These are phyloP conservation scores for Eupithecia subfuscata DNA, from an alignment of 2,888 invertebrate species.

Conservation along the genomic window DNA sequence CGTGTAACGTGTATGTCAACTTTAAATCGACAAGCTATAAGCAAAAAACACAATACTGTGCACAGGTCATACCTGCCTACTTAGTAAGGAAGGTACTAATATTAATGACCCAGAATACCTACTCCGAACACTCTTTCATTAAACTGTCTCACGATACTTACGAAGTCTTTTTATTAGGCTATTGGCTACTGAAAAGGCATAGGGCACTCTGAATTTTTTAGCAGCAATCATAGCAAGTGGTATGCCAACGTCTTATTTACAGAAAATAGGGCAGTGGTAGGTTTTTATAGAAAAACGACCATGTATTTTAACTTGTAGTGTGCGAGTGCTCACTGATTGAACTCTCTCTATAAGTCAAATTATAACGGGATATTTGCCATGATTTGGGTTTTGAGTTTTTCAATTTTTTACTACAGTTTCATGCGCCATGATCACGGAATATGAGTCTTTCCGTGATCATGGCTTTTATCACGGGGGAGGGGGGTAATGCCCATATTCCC, in stretches of 20 bases:
- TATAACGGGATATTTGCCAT: too few species aligned
- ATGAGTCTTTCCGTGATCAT: too few species aligned
- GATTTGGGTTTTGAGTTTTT: too few species aligned
- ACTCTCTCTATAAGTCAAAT: too few species aligned
- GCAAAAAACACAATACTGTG: too few species aligned
- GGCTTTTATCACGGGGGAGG: too few species aligned
- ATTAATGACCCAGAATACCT: background rate
- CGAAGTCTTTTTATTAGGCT: background rate
- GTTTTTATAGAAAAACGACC: background rate
- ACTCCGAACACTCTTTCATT: background rate
- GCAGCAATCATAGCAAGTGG: constrained; percentile 8
- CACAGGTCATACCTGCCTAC: too few species aligned
- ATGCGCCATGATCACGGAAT: too few species aligned
- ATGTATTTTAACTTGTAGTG: background rate
- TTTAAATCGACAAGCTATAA: too few species aligned
- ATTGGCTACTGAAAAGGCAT: constrained; percentile 7
- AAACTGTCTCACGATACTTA: background rate
- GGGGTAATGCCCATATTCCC: too few species aligned
- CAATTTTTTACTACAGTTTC: too few species aligned
- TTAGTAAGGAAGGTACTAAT: background rate
- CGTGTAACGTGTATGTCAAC: too few species aligned
- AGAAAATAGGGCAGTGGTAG: constrained; percentile 1
- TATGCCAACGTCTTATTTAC: constrained; percentile 14
- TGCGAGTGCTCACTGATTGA: background rate
- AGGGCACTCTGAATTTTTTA: constrained; percentile 14